Base-by-base conservation (phyloP, 2,888 invertebrate genomes). In the Drosophila eohydei region DNA sequence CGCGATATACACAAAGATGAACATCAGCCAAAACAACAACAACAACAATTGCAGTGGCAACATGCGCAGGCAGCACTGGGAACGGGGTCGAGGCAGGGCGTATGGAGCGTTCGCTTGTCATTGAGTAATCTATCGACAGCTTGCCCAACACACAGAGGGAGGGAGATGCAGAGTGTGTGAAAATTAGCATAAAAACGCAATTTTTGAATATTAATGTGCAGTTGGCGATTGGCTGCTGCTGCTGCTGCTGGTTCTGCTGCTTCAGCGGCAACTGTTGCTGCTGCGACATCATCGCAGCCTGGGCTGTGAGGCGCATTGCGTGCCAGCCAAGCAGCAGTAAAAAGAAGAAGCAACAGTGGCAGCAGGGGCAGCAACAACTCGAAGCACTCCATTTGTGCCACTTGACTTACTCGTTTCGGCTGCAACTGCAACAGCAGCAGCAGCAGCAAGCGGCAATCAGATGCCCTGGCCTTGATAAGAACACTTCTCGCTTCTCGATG, bases 111-210 rank as follows among this genome's bases (percentile, higher is more conserved):
- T 70, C 72, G 77, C 79, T 88, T 89, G 89, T 88, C 87, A 90
- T 90, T 88, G 88, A 90, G 90, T 91, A 91, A 91, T 91, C 91
- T 89, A 91, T 91, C 91, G 91, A 91, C 91, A 90, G 90, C 74
- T 83, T 89, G 74, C 75, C 73, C 78, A 88, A 30, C 28, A 30
- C 16, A 43, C 30, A 43, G 11, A 14, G 21, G 6, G 26, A n/a
- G 21, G 8, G 34, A 4, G 61, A 28, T 34, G 32, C 4, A 11
- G 5, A 30, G 28, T 78, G 75, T 83, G 90, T 83, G 88, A 83
- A 88, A 92, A 92, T 92, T 92, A 89, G 91, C 92, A 92, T 92
- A 92, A 92, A 92, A 92, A 92, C 91, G 92, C 92, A 91, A 92
- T 92, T 92, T 92, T 91, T 88, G 91, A 92, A 92, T 91, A 91